A percentile compares a stretch with the other conserved stretches of the same genome.
These are phyloP conservation scores for Eumacrocentrus americanus DNA, from an alignment of 2,888 invertebrate genomes.

Conservation along the genomic window DNA sequence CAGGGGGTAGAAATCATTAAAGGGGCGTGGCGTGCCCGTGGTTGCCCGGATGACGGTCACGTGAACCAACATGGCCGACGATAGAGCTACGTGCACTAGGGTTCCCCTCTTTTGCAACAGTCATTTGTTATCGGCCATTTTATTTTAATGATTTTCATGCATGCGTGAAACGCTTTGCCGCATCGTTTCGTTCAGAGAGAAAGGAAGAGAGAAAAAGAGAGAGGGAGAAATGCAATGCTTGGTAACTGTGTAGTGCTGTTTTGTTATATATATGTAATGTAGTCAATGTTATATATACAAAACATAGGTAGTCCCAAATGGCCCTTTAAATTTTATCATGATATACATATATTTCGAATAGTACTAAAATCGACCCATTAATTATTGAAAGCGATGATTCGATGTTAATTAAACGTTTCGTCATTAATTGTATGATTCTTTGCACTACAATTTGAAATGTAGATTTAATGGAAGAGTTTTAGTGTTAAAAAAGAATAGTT, in stretches of 20 bases:
- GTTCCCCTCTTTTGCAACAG: conserved; percentile 54
- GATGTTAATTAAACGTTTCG: neutral
- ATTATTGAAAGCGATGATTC: neutral
- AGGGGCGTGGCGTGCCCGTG: conserved; percentile 61
- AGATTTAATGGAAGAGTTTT: no score
- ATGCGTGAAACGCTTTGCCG: conserved; percentile 59
- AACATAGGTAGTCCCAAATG: conserved; percentile 21
- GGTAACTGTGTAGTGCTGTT: conserved; percentile 26
- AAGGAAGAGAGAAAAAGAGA: conserved; percentile 17
- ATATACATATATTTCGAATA: conserved; percentile 25
- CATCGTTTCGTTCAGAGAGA: conserved; percentile 31
- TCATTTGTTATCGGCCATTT: conserved; percentile 63
- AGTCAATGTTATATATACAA: neutral
- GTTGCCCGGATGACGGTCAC: conserved; percentile 63
- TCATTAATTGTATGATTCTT: no score
- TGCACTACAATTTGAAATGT: no score
- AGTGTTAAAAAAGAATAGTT: neutral
- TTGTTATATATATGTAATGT: conserved; percentile 1
- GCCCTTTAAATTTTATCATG: neutral
- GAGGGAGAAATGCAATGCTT: conserved; percentile 32
- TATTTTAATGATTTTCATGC: conserved; percentile 63
- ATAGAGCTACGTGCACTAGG: conserved; percentile 38
- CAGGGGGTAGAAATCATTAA: conserved; percentile 62
- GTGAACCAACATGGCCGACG: conserved; percentile 61
- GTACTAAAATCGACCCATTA: conserved; percentile 18